A percentile compares a stretch with the other conserved stretches of the same genome.
phyloP scores from a whole-genome alignment of 2,888 invertebrate species.

The Germaria angustata region DNA sequence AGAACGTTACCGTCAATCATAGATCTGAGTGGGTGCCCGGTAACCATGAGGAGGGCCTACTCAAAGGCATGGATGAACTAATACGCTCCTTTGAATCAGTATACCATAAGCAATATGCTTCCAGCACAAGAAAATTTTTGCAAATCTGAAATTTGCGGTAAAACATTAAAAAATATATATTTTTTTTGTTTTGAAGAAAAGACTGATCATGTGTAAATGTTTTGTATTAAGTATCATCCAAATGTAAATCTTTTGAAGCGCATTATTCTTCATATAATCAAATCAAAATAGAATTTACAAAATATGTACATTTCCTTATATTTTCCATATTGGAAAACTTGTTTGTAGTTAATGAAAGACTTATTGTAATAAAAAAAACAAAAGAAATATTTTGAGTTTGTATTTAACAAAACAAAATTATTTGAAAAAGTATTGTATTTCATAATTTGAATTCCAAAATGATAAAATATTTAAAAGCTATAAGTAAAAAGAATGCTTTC shows the following conservation, averaged over 20 bases:
- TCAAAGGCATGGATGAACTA: conserved; percentile 94
- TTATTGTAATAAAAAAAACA: conserved; percentile 18
- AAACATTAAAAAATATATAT: background rate
- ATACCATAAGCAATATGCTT: conserved; percentile 71
- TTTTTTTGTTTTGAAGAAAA: conserved; percentile 2
- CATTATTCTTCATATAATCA: conserved; percentile 35
- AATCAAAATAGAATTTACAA: conserved; percentile 29
- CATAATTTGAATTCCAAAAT: conserved; percentile 9
- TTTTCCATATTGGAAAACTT: conserved; percentile 69
- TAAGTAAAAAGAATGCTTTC: too few relatives aligned
- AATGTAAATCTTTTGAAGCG: conserved; percentile 49
- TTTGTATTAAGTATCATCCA: conserved; percentile 44
- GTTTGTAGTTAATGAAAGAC: conserved; percentile 64
- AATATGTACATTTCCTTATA: conserved; percentile 25
- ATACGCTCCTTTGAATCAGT: conserved; percentile 85
- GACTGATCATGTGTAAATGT: conserved; percentile 49
- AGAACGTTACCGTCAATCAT: conserved; percentile 87
- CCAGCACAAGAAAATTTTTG: conserved; percentile 70
- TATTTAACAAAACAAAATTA: conserved; percentile 16
- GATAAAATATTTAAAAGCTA: too few relatives aligned
- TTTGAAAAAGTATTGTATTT: conserved; percentile 50
- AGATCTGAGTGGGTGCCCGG: conserved; percentile 92
- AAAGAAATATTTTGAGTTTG: conserved; percentile 31
- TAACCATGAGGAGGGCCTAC: conserved; percentile 98
- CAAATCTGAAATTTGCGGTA: conserved; percentile 70